Percentiles rank a stretch among this genome's conserved stretches.
These are phyloP conservation scores for Thalassophryne amazonica DNA, from an alignment of 2,797 vertebrate genomes.

Conservation along the genomic window DNA sequence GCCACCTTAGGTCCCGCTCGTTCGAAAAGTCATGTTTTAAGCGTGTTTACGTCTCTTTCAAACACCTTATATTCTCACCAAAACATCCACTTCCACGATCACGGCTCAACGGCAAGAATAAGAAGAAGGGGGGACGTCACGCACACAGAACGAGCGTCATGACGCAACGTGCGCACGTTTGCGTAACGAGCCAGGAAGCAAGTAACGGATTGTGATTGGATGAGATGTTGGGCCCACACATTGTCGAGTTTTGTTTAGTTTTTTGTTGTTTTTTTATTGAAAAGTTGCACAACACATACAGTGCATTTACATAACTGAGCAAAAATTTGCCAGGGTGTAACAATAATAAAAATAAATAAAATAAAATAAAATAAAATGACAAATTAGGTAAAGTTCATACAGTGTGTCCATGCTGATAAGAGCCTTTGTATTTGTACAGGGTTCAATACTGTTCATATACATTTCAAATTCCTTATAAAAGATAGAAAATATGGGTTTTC, in stretches of 20 bases:
- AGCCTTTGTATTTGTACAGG: too few relatives aligned
- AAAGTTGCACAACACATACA: too few relatives aligned
- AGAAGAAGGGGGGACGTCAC: conserved; percentile 42
- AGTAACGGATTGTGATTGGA: conserved; percentile 49
- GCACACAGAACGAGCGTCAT: conserved; percentile 69
- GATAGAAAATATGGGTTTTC: too few relatives aligned
- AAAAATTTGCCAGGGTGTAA: too few relatives aligned
- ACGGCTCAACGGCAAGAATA: conserved; percentile 52
- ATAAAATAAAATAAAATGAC: too few relatives aligned
- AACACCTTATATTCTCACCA: conserved; percentile 65
- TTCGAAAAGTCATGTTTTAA: conserved; percentile 69
- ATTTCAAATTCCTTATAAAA: too few relatives aligned
- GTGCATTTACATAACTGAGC: too few relatives aligned
- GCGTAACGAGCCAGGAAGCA: conserved; percentile 48
- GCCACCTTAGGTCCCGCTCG: conserved; percentile 63
- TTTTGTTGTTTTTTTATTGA: too few relatives aligned
- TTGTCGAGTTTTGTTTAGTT: conserved; percentile 21
- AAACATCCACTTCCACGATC: conserved; percentile 75
- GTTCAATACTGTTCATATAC: too few relatives aligned
- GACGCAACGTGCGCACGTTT: conserved; percentile 37
- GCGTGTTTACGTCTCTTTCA: conserved; percentile 61
- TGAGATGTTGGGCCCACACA: conserved; percentile 52
- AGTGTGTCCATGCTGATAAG: too few relatives aligned
- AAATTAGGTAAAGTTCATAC: too few relatives aligned
- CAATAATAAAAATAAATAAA: too few relatives aligned